A percentile compares a stretch with the other conserved stretches of the same genome.
phyloP scores from a whole-genome alignment of 2,797 vertebrate genomes.

The Gephyroberyx darwinii region DNA sequence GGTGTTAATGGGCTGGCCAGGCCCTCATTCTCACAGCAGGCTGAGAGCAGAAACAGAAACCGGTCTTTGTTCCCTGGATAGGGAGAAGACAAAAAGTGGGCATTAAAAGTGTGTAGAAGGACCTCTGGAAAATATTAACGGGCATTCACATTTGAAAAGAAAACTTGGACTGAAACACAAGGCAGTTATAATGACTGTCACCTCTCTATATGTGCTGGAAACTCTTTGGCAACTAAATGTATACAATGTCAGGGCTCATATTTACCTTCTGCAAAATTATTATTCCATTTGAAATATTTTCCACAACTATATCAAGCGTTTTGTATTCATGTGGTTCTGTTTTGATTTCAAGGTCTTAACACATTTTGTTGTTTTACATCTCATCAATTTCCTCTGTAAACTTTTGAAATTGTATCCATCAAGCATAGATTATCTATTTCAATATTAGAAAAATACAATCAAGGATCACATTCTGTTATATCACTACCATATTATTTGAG shows the following conservation, averaged over 20 bases:
- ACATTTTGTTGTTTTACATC: neutral
- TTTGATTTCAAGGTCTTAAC: neutral
- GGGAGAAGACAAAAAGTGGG: slow-evolving; percentile 71
- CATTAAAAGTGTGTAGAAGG: slow-evolving; percentile 78
- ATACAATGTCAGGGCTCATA: slow-evolving; percentile 41
- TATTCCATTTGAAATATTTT: slow-evolving; percentile 33
- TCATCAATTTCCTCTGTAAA: neutral
- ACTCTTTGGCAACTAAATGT: slow-evolving; percentile 59
- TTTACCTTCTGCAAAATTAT: slow-evolving; percentile 38
- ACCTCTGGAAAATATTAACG: slow-evolving; percentile 83
- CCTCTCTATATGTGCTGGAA: slow-evolving; percentile 70
- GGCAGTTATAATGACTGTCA: slow-evolving; percentile 69
- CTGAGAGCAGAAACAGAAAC: slow-evolving; percentile 87
- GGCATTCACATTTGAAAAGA: slow-evolving; percentile 76
- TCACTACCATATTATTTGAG: no score
- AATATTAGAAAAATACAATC: no score
- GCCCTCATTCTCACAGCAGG: slow-evolving; percentile 86
- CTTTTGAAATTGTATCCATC: neutral
- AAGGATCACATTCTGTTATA: no score
- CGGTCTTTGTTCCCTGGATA: slow-evolving; percentile 82
- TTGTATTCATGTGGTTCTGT: neutral
- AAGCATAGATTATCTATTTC: slow-evolving; percentile 2
- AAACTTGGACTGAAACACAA: slow-evolving; percentile 69
- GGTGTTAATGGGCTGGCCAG: slow-evolving; percentile 88
- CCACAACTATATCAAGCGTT: slow-evolving; percentile 17